Conservation (phyloP, 2,797 vertebrate genomes). For the Nyctibius grandis region DNA sequence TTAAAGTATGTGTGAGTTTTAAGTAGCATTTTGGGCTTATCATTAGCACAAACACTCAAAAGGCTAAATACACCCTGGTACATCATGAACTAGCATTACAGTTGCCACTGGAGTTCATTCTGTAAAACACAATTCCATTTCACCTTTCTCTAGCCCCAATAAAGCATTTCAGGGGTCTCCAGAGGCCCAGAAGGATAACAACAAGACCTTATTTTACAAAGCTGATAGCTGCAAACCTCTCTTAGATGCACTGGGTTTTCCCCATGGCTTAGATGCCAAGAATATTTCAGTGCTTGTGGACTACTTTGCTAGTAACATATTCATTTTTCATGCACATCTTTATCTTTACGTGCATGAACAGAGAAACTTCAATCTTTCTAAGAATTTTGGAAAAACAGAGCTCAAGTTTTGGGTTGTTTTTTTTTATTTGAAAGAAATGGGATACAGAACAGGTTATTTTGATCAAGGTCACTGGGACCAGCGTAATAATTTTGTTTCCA, state of each 20-base stretch:
- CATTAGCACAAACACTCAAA: background rate
- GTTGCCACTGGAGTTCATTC: background rate
- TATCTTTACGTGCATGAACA: background rate
- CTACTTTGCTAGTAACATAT: background rate
- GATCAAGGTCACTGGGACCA: background rate
- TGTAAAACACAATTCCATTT: background rate
- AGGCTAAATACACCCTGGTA: slow-evolving; percentile 1
- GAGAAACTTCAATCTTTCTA: background rate
- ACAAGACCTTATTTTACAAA: slow-evolving; percentile 3
- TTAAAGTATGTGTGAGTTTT: background rate
- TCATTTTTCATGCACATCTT: slow-evolving; percentile 12
- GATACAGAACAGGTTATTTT: background rate
- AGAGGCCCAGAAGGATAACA: background rate
- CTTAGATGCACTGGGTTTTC: background rate
- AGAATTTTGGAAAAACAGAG: background rate
- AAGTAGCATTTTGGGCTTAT: background rate
- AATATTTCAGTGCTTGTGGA: background rate
- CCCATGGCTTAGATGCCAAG: background rate
- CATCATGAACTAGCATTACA: background rate
- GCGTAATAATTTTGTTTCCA: background rate
- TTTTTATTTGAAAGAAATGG: background rate
- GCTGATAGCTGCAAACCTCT: slow-evolving; percentile 5
- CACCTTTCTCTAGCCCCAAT: background rate
- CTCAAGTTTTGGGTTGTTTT: background rate
- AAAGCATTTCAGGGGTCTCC: slow-evolving; percentile 1